Evolutionary conservation across 1,140 invertebrate species (phyloP).

Genomic region (Nomia melanderi): DNA sequence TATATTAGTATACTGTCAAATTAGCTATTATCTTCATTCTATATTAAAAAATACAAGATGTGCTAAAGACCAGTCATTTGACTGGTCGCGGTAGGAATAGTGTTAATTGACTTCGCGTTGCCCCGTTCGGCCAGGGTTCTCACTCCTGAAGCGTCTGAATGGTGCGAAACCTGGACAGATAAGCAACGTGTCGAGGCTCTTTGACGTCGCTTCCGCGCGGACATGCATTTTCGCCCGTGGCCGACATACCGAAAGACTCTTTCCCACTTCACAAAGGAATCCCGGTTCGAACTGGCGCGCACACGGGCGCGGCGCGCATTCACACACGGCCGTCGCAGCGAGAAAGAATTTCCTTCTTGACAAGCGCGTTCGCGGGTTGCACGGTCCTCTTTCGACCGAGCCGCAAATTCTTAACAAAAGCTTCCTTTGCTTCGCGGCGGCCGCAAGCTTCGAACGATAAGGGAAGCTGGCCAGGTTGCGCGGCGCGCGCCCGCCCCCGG

Average conservation of each 20-base stretch:
- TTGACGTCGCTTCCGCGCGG: constrained; percentile 3
- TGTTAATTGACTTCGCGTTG: no score
- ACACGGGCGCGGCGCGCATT: neutral
- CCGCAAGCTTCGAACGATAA: neutral
- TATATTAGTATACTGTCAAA: no score
- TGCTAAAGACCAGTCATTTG: no score
- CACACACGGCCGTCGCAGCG: no score
- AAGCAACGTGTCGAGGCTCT: constrained; percentile 17
- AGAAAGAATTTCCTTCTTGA: constrained; percentile 1
- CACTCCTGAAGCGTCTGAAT: no score
- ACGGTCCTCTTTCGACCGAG: neutral
- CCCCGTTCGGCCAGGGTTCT: no score
- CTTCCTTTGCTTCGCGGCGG: neutral
- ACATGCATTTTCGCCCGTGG: constrained; percentile 22
- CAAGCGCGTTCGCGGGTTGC: constrained; percentile 1
- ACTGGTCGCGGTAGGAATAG: no score
- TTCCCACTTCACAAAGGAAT: constrained; percentile 15
- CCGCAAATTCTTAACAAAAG: constrained; percentile 27
- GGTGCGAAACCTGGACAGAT: constrained; percentile 11
- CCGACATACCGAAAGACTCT: constrained; percentile 16
- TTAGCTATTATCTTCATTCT: no score
- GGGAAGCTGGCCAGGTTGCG: neutral
- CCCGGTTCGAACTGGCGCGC: constrained; percentile 1
- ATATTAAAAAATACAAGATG: no score
- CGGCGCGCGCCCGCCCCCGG: no score